Evolutionary conservation across 2,888 invertebrate species (phyloP).

Genomic region (Helicoverpa assulta): DNA sequence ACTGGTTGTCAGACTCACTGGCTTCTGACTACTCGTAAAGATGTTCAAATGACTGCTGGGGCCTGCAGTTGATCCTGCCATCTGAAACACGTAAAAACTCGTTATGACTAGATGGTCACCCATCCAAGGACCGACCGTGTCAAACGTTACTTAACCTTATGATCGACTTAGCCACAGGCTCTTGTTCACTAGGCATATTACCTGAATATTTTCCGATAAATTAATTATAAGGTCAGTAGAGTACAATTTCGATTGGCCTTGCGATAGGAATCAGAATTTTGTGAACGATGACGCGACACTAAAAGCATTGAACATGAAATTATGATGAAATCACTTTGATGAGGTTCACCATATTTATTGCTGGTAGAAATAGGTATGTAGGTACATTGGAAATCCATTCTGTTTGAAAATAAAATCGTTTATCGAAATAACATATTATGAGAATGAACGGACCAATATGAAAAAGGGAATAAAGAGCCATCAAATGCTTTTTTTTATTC

Average conservation of each 20-base stretch:
- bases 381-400: not conserved
- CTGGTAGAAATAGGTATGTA: not conserved
- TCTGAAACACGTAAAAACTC: no score
- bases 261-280: constrained; percentile 20
- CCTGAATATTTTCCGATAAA: not conserved
- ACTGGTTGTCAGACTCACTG: no score
- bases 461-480: not conserved
- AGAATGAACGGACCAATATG: not conserved
- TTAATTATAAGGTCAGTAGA: constrained; percentile 17
- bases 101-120: no score
- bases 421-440: not conserved
- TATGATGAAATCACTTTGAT: constrained; percentile 24
- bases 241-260: constrained; percentile 19
- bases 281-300: constrained; percentile 6
- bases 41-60: no score
- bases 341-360: constrained; percentile 7
- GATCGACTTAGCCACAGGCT: no score
- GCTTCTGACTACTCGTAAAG: no score
- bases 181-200: no score
- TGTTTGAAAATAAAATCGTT: not conserved
- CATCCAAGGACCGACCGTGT: no score
- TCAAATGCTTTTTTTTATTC: no score
- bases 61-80: no score
- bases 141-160: no score
- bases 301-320: constrained; percentile 40